phyloP scores from a whole-genome alignment of 2,888 invertebrate genomes.

The Leptothorax acervorum region DNA sequence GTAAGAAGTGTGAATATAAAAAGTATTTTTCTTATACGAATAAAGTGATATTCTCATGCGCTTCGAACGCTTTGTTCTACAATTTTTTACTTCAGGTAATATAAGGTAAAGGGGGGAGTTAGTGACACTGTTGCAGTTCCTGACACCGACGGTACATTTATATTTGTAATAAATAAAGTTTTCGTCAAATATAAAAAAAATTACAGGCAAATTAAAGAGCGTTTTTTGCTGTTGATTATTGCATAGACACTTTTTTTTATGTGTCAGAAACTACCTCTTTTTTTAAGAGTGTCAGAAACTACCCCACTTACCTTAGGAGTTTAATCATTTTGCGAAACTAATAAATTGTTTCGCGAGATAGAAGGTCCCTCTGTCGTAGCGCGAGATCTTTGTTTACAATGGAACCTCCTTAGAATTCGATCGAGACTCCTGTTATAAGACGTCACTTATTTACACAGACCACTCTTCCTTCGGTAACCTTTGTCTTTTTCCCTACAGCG shows the following conservation, averaged over 20 bases:
- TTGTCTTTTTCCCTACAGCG: conserved; percentile 43
- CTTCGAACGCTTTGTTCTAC: neutral
- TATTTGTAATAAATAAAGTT: no score
- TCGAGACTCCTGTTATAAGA: neutral
- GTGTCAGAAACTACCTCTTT: no score
- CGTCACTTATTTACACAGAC: neutral
- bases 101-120: no score
- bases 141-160: no score
- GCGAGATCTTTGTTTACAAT: neutral
- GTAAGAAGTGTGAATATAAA: neutral
- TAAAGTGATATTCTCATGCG: neutral
- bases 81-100: neutral
- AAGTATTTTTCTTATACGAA: neutral
- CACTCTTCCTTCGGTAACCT: conserved; percentile 28
- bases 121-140: no score
- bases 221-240: no score
- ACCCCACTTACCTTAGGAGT: no score
- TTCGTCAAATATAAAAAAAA: no score
- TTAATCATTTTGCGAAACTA: neutral
- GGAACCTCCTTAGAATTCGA: neutral
- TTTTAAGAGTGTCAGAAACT: no score
- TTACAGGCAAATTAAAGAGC: no score
- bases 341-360: neutral
- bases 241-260: no score
- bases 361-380: neutral